phyloP scores from a whole-genome alignment of 1,140 invertebrate genomes.

The Lordiphosa stackelbergi region DNA sequence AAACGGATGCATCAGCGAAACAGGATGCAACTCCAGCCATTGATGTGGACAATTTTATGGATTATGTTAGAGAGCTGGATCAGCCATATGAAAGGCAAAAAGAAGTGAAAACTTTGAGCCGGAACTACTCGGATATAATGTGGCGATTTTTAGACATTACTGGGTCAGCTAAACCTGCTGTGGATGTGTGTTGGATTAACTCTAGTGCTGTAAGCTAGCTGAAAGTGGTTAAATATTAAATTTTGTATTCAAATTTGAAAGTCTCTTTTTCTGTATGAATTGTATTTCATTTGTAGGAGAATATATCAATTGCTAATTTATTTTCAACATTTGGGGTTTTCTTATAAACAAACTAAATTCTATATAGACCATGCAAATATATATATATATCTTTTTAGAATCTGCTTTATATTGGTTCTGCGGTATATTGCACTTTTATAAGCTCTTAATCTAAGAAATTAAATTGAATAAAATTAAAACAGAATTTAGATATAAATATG shows the following conservation, averaged over 20 bases:
- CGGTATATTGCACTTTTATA: slow-evolving; percentile 6
- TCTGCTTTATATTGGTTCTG: slow-evolving; percentile 9
- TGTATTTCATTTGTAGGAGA: slow-evolving; percentile 57
- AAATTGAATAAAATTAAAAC: slow-evolving; percentile 5
- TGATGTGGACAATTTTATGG: slow-evolving; percentile 63
- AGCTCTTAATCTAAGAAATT: slow-evolving; percentile 1
- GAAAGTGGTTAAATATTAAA: neutral
- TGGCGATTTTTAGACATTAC: slow-evolving; percentile 48
- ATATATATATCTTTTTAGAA: slow-evolving; percentile 14
- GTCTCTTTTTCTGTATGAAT: slow-evolving; percentile 19
- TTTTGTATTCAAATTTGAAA: slow-evolving; percentile 19
- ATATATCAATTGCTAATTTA: slow-evolving; percentile 41
- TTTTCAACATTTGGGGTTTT: slow-evolving; percentile 30
- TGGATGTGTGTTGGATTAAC: slow-evolving; percentile 26
- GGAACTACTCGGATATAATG: slow-evolving; percentile 15
- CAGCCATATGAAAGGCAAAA: slow-evolving; percentile 4
- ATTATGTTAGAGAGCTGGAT: slow-evolving; percentile 60
- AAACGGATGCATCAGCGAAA: slow-evolving; percentile 16
- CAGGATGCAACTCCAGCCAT: slow-evolving; percentile 25
- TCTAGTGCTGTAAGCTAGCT: slow-evolving; percentile 36
- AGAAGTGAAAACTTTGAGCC: neutral
- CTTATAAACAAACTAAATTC: slow-evolving; percentile 29
- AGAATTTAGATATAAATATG: slow-evolving; percentile 25
- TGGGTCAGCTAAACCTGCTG: slow-evolving; percentile 12
- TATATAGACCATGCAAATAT: slow-evolving; percentile 33